Evolutionary conservation across 2,797 vertebrate genomes (phyloP), one percentile per base, ranked within the genome.

Genomic region (Triplophysa bombifrons): DNA sequence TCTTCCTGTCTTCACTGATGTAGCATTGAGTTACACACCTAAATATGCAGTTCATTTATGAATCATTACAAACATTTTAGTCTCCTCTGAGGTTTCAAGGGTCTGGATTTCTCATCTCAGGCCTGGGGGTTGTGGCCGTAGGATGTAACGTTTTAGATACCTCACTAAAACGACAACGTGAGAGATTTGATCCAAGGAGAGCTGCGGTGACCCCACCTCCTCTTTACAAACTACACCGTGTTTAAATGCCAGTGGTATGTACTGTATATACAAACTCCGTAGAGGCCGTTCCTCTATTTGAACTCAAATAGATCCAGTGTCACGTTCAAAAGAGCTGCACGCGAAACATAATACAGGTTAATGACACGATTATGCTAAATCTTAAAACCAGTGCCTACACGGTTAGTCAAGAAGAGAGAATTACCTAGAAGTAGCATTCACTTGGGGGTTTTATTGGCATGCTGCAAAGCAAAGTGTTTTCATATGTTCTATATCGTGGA

Each of bases 31-130:
- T 80, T 73, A 58, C 70, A 66, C 50, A 66, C 22, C 61, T 58
- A 76, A 79, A 64, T 79, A 84, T 83, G 72, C 76, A 70, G 76
- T 38, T 22, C 48, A 80, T 78, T 80, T 82, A 77, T 55, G 58
- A 76, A 74, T 69, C 68, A 69, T 82, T 67, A 70, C 63, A 82
- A 41, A 68, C 58, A 34, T 61, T 76, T 60, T 53, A n/a, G 30
- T 56, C 69, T 72, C 77, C 58, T 78, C 34, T 0, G 58, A 71
- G 74, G 50, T 14, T 75, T 71, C 66, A 6, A 12, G 19, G 41
- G 63, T 83, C 72, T 81, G 66, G 55, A 76, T 84, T 84, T 76
- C 63, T 74, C 20, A 51, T 72, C 63, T 76, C 38, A 51, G 82
- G 38, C 80, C 72, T 63, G 20, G 44, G 46, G 76, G 61, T 72